Base-by-base conservation (phyloP, 2,888 invertebrate genomes). In the Microctonus hyperodae region DNA sequence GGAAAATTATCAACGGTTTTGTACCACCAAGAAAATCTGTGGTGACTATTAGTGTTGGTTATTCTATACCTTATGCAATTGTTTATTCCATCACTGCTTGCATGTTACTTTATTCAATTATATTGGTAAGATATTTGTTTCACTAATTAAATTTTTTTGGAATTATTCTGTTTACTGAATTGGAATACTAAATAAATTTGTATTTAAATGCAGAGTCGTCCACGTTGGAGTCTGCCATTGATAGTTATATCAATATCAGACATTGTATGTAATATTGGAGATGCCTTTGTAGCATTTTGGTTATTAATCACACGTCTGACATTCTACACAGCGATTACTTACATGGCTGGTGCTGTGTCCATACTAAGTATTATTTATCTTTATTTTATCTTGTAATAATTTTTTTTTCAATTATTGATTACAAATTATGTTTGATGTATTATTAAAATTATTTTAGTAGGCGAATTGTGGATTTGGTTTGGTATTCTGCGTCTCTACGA, bases 171-270 rank as follows among this genome's bases (percentile, higher is more conserved):
- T n/a, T n/a, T n/a, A n/a, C n/a, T n/a, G 48, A 31, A 44, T 28
- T 40, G 6, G 28, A 3, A 48, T 50, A 44, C 56, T 64, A 33
- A 25, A 40, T 51, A 51, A 48, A 57, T 20, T 28, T 22, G 7
- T 31, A 68, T 48, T n/a, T 53, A 40, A 58, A 33, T 62, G 40
- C 50, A 80, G 80, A 74, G 73, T 60, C 74, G 68, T 35, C 73
- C 79, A 51, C 64, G 70, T 5, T 80, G 79, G 79, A 79, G 79
- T 71, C 69, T 80, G 5, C 80, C 80, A 25, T 72, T 75, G 25
- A 75, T 80, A 59, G 59, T 75, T 22, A 62, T 79, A 6, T 77
- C 74, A 28, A 65, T 79, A 69, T 64, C 72, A 1, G 76, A 80
- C 50, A 66, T 80, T 23, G 73, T 79, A 4, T 74, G 73, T 35